Evolutionary conservation across 2,888 invertebrate species (phyloP).

Genomic region (Selenia dentaria): DNA sequence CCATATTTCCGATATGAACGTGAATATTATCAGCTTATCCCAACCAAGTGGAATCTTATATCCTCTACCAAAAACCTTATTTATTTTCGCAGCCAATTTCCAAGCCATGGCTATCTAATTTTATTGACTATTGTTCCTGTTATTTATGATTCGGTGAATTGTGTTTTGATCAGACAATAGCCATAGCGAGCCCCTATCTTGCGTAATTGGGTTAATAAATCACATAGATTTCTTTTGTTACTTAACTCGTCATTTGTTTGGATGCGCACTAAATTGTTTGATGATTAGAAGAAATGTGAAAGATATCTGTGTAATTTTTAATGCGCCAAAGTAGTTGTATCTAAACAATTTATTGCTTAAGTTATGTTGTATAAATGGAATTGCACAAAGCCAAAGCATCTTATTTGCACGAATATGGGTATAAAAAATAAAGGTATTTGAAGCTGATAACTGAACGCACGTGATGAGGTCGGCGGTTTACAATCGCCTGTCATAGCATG

Average conservation of each 20-base stretch:
- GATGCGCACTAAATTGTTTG: slow-evolving; percentile 11
- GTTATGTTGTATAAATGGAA: no score
- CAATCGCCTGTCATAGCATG: no score
- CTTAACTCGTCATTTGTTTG: slow-evolving; percentile 39
- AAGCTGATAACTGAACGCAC: no score
- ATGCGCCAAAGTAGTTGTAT: no score
- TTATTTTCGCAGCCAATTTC: slow-evolving; percentile 64
- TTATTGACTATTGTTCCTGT: slow-evolving; percentile 79
- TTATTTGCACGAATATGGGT: no score
- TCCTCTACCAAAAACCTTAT: slow-evolving; percentile 54
- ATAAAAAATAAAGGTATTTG: no score
- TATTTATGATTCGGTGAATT: slow-evolving; percentile 77
- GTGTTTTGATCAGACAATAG: slow-evolving; percentile 75
- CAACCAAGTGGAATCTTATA: slow-evolving; percentile 52
- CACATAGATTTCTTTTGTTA: slow-evolving; percentile 69
- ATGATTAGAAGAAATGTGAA: slow-evolving; percentile 10
- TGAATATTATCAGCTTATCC: slow-evolving; percentile 53
- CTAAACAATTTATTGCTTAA: no score
- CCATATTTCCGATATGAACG: slow-evolving; percentile 36
- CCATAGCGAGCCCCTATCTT: slow-evolving; percentile 59
- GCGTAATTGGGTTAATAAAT: slow-evolving; percentile 74
- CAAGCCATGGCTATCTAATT: slow-evolving; percentile 69
- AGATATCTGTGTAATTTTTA: no score
- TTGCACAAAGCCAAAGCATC: no score
- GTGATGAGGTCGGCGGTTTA: no score